Conservation (phyloP, 2,113 vertebrate genomes). For the Prochilodus magdalenae region DNA sequence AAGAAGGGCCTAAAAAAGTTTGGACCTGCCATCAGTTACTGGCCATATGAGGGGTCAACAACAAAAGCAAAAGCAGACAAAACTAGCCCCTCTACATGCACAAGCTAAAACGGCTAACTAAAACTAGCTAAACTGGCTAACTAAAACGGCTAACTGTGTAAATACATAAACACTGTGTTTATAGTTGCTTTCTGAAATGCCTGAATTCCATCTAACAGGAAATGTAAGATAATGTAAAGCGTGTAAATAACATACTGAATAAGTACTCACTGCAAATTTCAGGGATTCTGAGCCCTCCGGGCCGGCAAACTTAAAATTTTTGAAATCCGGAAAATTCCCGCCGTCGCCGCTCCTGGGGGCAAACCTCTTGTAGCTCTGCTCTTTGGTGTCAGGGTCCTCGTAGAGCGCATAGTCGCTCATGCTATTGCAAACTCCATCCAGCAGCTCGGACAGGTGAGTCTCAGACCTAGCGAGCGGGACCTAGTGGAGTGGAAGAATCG, state of each 20-base stretch:
- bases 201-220: too few relatives aligned
- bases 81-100: too few relatives aligned
- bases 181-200: background rate
- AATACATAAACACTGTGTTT: too few relatives aligned
- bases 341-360: constrained; percentile 70
- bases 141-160: too few relatives aligned
- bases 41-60: too few relatives aligned
- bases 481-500: constrained; percentile 59
- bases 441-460: constrained; percentile 77
- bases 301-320: constrained; percentile 78
- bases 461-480: constrained; percentile 81
- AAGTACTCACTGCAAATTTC: constrained; percentile 81
- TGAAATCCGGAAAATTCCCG: constrained; percentile 74
- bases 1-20: too few relatives aligned
- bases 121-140: too few relatives aligned
- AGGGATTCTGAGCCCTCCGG: constrained; percentile 77
- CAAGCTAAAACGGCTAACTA: too few relatives aligned
- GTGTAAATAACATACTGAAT: background rate
- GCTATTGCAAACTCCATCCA: constrained; percentile 79
- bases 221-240: background rate
- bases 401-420: constrained; percentile 82
- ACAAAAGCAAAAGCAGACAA: too few relatives aligned
- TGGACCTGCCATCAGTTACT: too few relatives aligned
- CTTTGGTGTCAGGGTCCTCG: constrained; percentile 72
- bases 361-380: constrained; percentile 77